Evolutionary conservation across 2,113 vertebrate genomes (phyloP).

Genomic region (Galemys pyrenaicus): DNA sequence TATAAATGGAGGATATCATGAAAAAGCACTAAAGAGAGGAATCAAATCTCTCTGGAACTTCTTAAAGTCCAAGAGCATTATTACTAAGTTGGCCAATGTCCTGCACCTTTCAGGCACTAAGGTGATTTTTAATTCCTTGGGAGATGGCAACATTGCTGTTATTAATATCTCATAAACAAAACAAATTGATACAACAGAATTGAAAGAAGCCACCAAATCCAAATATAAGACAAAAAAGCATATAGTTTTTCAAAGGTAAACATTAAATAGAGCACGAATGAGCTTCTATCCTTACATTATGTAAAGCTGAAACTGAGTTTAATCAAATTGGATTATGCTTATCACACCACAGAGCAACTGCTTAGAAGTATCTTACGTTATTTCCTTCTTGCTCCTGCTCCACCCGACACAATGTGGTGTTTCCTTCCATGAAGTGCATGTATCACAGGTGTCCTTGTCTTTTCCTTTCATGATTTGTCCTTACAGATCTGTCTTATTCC

Average conservation of each 20-base stretch:
- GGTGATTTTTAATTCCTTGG: not conserved
- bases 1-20: constrained; percentile 5
- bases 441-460: not conserved
- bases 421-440: not conserved
- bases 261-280: not conserved
- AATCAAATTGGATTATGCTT: not conserved
- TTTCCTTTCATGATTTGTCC: not conserved
- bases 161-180: not conserved
- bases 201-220: not conserved
- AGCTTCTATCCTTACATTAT: not conserved
- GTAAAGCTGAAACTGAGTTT: not conserved
- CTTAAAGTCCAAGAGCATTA: not conserved
- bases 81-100: not conserved
- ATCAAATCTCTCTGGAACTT: not conserved
- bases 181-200: not conserved
- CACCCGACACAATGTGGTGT: not conserved
- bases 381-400: not conserved
- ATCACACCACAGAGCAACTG: not conserved
- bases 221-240: constrained; percentile 28
- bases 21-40: not conserved
- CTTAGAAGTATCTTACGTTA: not conserved
- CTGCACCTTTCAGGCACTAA: not conserved
- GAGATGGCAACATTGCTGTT: not conserved
- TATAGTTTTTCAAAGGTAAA: not conserved
- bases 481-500: not conserved